Evolutionary conservation across 1,140 invertebrate species (phyloP), one percentile per base, ranked within the genome.

Genomic region (Hylaeus volcanicus): DNA sequence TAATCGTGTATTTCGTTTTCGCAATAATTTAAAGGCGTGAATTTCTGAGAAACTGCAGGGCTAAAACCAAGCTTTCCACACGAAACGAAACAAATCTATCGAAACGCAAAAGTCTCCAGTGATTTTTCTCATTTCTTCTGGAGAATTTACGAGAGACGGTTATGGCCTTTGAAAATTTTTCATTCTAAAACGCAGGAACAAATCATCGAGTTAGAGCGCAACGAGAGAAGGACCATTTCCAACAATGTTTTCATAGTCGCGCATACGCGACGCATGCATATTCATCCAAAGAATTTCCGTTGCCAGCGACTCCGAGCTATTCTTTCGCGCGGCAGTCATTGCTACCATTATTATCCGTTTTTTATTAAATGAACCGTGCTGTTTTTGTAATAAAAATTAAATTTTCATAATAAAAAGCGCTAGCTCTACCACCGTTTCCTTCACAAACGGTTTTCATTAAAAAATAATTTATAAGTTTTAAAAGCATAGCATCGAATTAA

Each of bases 151-250:
- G 70, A 64, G 70, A 48, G 51, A 61, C 14, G n/a, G 48, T 73
- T 74, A 65, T 26, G 15, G 41, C 43, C 70, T 51, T 51, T 45
- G 61, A 11, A 74, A 65, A 79, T 74, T 79, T 74, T 79, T 74
- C 77, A 74, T 56, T 56, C 61, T 63, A 26, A 56, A 79, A 66
- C 53, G 61, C 8, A 6, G 14, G 41, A 79, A 74, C 77, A 79
- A 79, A 79, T 79, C 77, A 79, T 65, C 70, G 77, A 48, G 61
- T 65, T 74, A 71, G 26, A 65, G 63, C 41, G 51, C 43, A 73
- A 74, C 48, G 56, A 6, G 45, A 64, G 51, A 76, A 5, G 9
- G 12, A 65, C 61, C 53, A n/a, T 56, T 45, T 55, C 15, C 71
- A 55, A 56, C 60, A 73, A 64, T 73, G 60, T 72, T 79, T 64